Evolutionary conservation across 1,140 invertebrate genomes (phyloP).

Genomic region (Drosophila mojavensis): DNA sequence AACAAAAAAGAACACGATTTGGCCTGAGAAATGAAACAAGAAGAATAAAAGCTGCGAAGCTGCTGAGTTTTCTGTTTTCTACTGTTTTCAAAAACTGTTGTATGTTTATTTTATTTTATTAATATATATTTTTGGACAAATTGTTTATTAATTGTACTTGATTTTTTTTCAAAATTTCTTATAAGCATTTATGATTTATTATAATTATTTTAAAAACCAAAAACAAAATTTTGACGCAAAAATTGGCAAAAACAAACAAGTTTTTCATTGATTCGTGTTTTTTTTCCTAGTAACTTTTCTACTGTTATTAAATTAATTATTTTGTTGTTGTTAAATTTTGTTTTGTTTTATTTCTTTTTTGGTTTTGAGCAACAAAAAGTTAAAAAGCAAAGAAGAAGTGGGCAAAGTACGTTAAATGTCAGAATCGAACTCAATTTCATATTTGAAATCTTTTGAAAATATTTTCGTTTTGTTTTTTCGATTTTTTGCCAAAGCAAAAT

Average conservation of each 20-base stretch:
- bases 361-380: constrained; percentile 39
- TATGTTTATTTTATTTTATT: constrained; percentile 62
- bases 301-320: neutral
- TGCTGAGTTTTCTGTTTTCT: constrained; percentile 66
- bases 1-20: constrained; percentile 70
- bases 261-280: neutral
- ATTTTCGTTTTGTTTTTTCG: constrained; percentile 48
- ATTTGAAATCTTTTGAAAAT: constrained; percentile 25
- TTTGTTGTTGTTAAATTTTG: constrained; percentile 31
- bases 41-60: constrained; percentile 32
- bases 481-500: constrained; percentile 55
- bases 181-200: constrained; percentile 47
- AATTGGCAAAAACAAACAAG: constrained; percentile 48
- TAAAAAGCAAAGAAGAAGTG: constrained; percentile 45
- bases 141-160: constrained; percentile 29
- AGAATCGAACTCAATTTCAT: constrained; percentile 27
- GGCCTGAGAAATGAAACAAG: constrained; percentile 30
- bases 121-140: constrained; percentile 28
- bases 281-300: constrained; percentile 9
- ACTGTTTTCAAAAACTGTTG: constrained; percentile 54
- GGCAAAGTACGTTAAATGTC: constrained; percentile 35
- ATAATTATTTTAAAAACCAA: constrained; percentile 24
- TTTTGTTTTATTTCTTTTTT: constrained; percentile 43
- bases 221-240: constrained; percentile 46
- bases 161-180: constrained; percentile 68